Conservation (phyloP, 2,113 vertebrate genomes). For the Forbesichthys agassizii region DNA sequence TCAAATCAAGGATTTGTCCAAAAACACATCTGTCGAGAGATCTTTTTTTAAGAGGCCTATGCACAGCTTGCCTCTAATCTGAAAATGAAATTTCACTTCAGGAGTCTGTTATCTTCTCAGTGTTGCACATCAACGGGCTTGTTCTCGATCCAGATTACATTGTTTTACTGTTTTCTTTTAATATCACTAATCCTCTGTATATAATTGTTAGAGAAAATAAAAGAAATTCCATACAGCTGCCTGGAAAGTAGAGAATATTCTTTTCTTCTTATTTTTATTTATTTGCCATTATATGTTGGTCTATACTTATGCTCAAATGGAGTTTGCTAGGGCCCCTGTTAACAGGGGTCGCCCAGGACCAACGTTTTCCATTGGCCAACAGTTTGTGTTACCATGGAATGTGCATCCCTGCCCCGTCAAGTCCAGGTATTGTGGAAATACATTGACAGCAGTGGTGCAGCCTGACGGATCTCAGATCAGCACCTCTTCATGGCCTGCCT, state of each 20-base stretch:
- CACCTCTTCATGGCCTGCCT: no score
- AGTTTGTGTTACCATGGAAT: no score
- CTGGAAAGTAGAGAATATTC: constrained; percentile 22
- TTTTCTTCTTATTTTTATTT: no score
- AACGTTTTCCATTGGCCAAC: no score
- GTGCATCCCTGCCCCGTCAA: no score
- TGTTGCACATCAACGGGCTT: constrained; percentile 62
- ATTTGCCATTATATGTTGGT: no score
- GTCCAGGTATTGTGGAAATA: no score
- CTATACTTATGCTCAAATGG: no score
- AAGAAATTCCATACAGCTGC: constrained; percentile 35
- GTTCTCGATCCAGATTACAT: constrained; percentile 65
- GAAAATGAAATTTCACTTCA: constrained; percentile 70
- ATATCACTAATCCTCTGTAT: constrained; percentile 62
- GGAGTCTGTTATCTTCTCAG: constrained; percentile 61
- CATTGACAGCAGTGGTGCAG: no score
- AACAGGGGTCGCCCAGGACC: no score
- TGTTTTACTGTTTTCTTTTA: constrained; percentile 62
- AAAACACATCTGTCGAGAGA: constrained; percentile 69
- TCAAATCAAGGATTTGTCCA: constrained; percentile 72
- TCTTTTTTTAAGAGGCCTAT: constrained; percentile 53
- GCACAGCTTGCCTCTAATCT: constrained; percentile 69
- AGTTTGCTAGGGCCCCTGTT: no score
- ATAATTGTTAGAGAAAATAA: constrained; percentile 51
- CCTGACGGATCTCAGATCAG: no score